Evolutionary conservation across 2,888 invertebrate genomes (phyloP).

Genomic region (Julus scandinavius): DNA sequence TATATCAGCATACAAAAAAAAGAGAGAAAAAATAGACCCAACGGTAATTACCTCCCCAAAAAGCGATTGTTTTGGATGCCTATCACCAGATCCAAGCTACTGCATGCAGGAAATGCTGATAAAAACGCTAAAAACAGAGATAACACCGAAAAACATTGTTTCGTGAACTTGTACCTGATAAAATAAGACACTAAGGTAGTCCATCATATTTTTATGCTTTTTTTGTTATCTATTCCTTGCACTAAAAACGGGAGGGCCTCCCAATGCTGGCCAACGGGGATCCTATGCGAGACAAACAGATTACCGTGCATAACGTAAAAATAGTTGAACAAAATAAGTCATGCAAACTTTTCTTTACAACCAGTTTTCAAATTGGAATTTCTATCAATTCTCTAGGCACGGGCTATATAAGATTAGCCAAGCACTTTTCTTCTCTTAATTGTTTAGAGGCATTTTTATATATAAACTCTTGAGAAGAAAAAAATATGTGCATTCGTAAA

Average conservation of each 20-base stretch:
- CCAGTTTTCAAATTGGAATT: not conserved
- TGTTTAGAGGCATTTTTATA: too few species aligned
- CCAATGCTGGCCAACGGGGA: not conserved
- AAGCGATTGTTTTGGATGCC: constrained; percentile 30
- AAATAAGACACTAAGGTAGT: constrained; percentile 29
- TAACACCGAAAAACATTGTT: constrained; percentile 12
- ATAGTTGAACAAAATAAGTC: not conserved
- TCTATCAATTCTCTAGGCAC: too few species aligned
- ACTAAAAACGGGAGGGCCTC: not conserved
- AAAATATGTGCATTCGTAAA: not conserved
- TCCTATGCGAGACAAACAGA: not conserved
- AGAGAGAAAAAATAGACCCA: not conserved
- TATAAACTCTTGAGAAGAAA: too few species aligned
- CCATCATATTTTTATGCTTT: constrained; percentile 38
- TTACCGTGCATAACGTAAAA: not conserved
- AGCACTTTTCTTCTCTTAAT: too few species aligned
- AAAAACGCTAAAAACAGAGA: constrained; percentile 42
- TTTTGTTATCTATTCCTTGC: not conserved
- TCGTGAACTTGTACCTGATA: constrained; percentile 45
- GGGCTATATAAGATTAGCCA: too few species aligned
- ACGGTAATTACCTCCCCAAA: constrained; percentile 43
- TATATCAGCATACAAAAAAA: not conserved
- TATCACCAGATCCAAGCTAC: constrained; percentile 19
- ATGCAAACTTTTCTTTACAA: not conserved
- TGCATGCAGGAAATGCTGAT: constrained; percentile 44